Percentiles rank a stretch among this genome's conserved stretches.
Evolutionary conservation across 2,888 invertebrate species (phyloP).

Genomic region (Ormyrus labotus): DNA sequence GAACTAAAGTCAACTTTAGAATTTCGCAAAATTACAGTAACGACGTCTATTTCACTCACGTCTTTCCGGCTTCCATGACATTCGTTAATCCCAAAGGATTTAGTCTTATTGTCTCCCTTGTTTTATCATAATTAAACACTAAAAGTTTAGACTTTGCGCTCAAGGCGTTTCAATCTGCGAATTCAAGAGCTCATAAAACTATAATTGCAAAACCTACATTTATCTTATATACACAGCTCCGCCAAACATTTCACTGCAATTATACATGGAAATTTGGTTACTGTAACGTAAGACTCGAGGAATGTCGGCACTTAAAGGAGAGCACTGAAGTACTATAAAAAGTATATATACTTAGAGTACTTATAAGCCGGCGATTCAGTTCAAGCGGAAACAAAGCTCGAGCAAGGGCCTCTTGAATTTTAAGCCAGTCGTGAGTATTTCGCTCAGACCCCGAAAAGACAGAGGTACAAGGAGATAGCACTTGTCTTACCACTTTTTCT

Average conservation of each 20-base stretch:
- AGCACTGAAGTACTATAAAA: not conserved
- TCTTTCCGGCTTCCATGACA: not conserved
- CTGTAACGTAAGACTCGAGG: no score
- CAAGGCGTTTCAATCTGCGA: no score
- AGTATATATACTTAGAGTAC: not conserved
- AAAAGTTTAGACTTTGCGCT: no score
- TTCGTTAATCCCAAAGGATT: not conserved
- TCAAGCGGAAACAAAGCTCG: slow-evolving; percentile 21
- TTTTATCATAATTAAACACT: not conserved
- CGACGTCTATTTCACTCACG: not conserved
- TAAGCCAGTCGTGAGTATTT: slow-evolving; percentile 19
- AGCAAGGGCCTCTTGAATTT: slow-evolving; percentile 31
- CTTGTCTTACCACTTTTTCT: no score
- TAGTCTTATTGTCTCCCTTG: slow-evolving; percentile 1
- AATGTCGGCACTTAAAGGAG: no score
- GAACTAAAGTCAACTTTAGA: slow-evolving; percentile 4
- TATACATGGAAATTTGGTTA: no score
- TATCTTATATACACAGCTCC: no score
- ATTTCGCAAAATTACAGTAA: slow-evolving; percentile 3
- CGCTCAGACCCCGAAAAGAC: slow-evolving; percentile 8
- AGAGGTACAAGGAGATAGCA: not conserved
- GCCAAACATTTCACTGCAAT: no score
- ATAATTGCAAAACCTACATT: no score
- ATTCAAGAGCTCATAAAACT: no score
- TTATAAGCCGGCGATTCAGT: not conserved